Percentiles rank a stretch among this genome's conserved stretches.
Evolutionary conservation across 2,113 vertebrate genomes (phyloP).

Genomic region (Syngnathoides biaculeatus): DNA sequence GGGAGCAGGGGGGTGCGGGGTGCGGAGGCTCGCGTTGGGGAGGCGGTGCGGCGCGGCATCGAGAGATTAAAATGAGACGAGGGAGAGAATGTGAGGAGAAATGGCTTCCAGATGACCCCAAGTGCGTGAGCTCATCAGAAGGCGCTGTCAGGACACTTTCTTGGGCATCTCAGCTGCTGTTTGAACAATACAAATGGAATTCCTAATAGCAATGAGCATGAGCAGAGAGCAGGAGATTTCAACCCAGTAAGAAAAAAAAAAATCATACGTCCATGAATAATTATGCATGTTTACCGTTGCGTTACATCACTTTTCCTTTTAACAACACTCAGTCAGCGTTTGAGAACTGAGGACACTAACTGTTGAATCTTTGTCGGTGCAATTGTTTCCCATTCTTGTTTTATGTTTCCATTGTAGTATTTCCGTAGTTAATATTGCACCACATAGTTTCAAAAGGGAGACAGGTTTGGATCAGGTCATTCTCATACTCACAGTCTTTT

Average conservation of each 20-base stretch:
- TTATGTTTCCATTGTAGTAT: too few species aligned
- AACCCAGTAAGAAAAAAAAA: neutral
- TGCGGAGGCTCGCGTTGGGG: constrained; percentile 12
- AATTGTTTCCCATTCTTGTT: too few species aligned
- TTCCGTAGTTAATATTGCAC: too few species aligned
- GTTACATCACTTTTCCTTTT: too few species aligned
- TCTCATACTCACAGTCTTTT: too few species aligned
- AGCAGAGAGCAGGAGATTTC: neutral
- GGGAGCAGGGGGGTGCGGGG: constrained; percentile 33
- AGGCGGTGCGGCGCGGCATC: constrained; percentile 31
- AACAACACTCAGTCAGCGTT: too few species aligned
- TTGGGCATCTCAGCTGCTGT: constrained; percentile 30
- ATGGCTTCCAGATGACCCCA: constrained; percentile 79
- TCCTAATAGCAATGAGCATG: neutral
- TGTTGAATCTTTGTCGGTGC: too few species aligned
- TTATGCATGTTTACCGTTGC: too few species aligned
- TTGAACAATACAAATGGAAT: neutral
- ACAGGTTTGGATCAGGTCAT: too few species aligned
- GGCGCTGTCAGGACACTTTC: constrained; percentile 33
- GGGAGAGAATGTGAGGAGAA: constrained; percentile 67
- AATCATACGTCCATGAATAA: too few species aligned
- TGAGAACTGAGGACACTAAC: too few species aligned
- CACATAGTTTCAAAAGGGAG: too few species aligned
- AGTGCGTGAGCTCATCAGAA: constrained; percentile 56
- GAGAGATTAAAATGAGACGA: constrained; percentile 76